A percentile compares a stretch with the other conserved stretches of the same genome.
These are phyloP conservation scores for Tauraco hartlaubi DNA, from an alignment of 2,797 vertebrate species.

Conservation along the genomic window DNA sequence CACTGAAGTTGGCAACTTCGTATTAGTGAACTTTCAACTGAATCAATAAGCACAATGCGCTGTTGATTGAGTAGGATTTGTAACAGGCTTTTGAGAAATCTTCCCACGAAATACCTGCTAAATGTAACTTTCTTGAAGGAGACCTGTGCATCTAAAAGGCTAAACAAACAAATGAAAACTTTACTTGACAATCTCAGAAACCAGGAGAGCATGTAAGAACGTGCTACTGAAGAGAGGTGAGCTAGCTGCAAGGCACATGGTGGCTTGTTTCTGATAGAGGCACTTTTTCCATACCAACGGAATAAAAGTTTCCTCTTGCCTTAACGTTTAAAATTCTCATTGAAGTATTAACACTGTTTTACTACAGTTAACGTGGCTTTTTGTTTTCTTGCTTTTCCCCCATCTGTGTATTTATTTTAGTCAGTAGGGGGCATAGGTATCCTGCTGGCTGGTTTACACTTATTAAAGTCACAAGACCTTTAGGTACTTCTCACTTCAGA, in stretches of 20 bases:
- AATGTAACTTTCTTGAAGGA: background rate
- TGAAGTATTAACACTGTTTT: background rate
- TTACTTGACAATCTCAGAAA: background rate
- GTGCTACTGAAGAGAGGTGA: background rate
- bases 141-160: background rate
- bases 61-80: background rate
- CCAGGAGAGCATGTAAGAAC: background rate
- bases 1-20: background rate
- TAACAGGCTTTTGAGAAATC: background rate
- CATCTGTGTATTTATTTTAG: background rate
- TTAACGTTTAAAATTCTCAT: background rate
- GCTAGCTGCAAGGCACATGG: background rate
- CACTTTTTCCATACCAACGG: background rate
- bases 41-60: background rate
- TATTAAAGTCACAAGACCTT: background rate
- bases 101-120: background rate
- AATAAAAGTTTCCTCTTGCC: background rate
- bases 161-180: background rate
- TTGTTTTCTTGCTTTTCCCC: background rate
- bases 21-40: background rate
- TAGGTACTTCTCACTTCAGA: background rate
- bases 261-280: background rate
- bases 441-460: background rate
- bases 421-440: constrained; percentile 74
- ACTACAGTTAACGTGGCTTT: background rate